These are phyloP conservation scores for Andrena dorsata DNA, from an alignment of 2,888 invertebrate genomes.

Conservation along the genomic window DNA sequence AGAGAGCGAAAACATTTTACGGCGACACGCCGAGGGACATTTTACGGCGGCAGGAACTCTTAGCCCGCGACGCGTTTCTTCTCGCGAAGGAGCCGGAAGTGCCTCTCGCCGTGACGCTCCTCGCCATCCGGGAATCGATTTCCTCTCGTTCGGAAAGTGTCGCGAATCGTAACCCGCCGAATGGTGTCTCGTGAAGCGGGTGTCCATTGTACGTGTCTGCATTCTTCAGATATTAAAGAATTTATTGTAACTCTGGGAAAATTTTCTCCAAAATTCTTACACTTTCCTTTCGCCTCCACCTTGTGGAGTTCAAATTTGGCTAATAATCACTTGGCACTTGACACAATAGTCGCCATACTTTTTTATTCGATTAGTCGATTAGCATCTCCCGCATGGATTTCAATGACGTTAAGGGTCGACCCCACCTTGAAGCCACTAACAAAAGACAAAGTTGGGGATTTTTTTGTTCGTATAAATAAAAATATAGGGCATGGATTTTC, in stretches of 20 bases:
- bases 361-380: background rate
- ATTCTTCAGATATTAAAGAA: conserved; percentile 4
- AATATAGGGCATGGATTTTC: no score
- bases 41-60: conserved; percentile 44
- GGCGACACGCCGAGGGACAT: conserved; percentile 16
- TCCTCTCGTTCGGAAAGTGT: conserved; percentile 45
- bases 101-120: conserved; percentile 50
- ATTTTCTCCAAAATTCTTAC: no score
- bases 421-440: no score
- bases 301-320: no score
- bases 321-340: background rate
- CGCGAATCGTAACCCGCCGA: conserved; percentile 45
- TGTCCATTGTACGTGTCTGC: background rate
- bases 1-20: conserved; percentile 53
- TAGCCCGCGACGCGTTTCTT: conserved; percentile 53
- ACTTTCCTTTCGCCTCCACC: no score
- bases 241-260: conserved; percentile 2
- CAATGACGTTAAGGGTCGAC: no score
- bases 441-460: no score
- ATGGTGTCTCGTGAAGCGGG: background rate
- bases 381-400: background rate
- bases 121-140: conserved; percentile 51
- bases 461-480: no score
- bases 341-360: background rate
- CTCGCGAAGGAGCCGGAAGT: conserved; percentile 55